Evolutionary conservation across 2,888 invertebrate genomes (phyloP).

Genomic region (Meteorus colon): DNA sequence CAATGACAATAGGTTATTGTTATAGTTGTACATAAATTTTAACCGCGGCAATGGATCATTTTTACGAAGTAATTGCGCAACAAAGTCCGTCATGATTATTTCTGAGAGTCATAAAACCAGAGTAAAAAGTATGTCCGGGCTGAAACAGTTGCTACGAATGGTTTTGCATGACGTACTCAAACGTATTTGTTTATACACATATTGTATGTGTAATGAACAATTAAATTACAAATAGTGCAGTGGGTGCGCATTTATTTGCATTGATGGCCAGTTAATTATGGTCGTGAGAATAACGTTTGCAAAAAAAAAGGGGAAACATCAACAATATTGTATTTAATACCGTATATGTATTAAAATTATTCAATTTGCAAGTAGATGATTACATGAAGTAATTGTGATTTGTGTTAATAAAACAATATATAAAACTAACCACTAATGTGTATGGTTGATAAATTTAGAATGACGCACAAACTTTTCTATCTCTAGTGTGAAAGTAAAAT

Average conservation of each 20-base stretch:
- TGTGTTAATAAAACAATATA: background rate
- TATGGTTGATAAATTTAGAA: conserved; percentile 26
- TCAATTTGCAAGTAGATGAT: conserved; percentile 12
- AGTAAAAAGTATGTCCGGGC: conserved; percentile 51
- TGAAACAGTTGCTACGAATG: conserved; percentile 30
- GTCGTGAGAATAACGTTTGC: background rate
- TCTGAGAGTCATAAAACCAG: conserved; percentile 52
- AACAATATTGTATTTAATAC: background rate
- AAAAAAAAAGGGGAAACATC: background rate
- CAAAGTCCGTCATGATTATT: conserved; percentile 50
- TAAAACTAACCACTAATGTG: conserved; percentile 3
- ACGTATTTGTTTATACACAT: conserved; percentile 6
- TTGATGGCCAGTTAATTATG: conserved; percentile 6
- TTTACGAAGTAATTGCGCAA: conserved; percentile 51
- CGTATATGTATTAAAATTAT: background rate
- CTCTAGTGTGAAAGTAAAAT: background rate
- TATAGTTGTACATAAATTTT: conserved; percentile 7
- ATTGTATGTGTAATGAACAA: background rate
- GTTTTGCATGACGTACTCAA: background rate
- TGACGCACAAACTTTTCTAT: background rate
- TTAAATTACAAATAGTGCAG: background rate
- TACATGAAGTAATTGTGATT: conserved; percentile 23
- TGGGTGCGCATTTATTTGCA: background rate
- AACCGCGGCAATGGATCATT: conserved; percentile 27
- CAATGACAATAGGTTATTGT: background rate